phyloP scores from a whole-genome alignment of 2,888 invertebrate genomes.

The Oscheius sp. region DNA sequence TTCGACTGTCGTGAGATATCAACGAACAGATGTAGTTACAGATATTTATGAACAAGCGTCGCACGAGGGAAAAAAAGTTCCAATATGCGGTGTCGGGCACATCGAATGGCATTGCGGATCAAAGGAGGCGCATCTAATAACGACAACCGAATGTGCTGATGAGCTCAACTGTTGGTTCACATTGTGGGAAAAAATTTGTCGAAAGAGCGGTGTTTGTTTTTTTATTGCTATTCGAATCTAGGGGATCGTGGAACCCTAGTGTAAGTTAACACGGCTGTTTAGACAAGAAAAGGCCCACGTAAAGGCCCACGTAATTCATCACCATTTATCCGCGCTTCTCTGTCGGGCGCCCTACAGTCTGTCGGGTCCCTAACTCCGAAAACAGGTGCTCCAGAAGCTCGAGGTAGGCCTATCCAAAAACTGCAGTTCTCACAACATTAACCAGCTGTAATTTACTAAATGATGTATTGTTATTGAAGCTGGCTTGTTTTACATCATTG shows the following conservation, averaged over 20 bases:
- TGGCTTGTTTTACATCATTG: constrained; percentile 37
- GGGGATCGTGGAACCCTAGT: not conserved
- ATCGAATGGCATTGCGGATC: constrained; percentile 26
- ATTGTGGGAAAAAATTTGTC: constrained; percentile 10
- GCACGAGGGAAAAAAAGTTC: not conserved
- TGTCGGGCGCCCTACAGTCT: constrained; percentile 28
- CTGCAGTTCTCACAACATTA: too few relatives aligned
- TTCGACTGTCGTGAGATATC: constrained; percentile 7
- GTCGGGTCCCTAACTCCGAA: not conserved
- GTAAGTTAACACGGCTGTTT: constrained; percentile 30
- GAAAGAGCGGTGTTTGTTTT: not conserved
- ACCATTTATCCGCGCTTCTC: constrained; percentile 35
- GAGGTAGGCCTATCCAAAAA: too few relatives aligned
- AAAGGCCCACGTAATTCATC: constrained; percentile 32
- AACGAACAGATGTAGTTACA: not conserved
- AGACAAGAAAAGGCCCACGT: constrained; percentile 33
- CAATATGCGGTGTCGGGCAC: constrained; percentile 29
- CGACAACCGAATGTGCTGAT: constrained; percentile 31
- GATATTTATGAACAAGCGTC: constrained; percentile 22
- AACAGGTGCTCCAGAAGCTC: too few relatives aligned
- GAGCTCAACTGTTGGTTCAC: constrained; percentile 30
- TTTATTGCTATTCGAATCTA: too few relatives aligned
- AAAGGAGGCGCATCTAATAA: constrained; percentile 35
- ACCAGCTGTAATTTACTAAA: too few relatives aligned
- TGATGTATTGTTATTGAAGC: not conserved